phyloP scores from a whole-genome alignment of 1,140 invertebrate species.

The Zaprionus capensis region DNA sequence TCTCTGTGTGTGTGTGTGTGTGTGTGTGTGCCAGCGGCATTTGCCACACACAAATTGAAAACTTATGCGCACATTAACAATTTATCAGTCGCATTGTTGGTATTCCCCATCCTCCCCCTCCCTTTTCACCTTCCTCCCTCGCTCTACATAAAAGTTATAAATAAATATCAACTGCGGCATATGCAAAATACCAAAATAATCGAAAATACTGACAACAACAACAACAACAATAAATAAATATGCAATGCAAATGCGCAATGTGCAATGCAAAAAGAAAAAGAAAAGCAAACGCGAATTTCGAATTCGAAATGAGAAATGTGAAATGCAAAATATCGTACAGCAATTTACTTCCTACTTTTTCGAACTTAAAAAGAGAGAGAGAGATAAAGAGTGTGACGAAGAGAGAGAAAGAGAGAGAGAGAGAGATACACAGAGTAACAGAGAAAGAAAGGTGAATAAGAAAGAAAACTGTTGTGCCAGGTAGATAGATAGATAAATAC shows the following conservation, averaged over 20 bases:
- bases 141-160: not conserved
- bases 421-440: no score
- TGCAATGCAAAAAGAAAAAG: not conserved
- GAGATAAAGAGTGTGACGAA: not conserved
- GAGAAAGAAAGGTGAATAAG: no score
- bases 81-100: constrained; percentile 6
- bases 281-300: not conserved
- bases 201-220: constrained; percentile 2
- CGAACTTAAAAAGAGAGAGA: not conserved
- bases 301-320: not conserved
- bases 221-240: not conserved
- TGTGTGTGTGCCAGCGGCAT: not conserved
- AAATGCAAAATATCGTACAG: not conserved
- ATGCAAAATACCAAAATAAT: constrained; percentile 8
- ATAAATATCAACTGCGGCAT: constrained; percentile 5
- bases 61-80: constrained; percentile 9
- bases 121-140: not conserved
- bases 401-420: not conserved
- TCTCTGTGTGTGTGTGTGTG: not conserved
- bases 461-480: no score
- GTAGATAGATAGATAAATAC: no score
- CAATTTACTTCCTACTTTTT: not conserved
- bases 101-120: not conserved
- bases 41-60: constrained; percentile 5
- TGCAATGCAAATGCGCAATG: constrained; percentile 5